These are phyloP conservation scores for Nemopilema nomurai DNA, from an alignment of 30 jellyfish, hydroid and myxozoan species.

Conservation along the genomic window DNA sequence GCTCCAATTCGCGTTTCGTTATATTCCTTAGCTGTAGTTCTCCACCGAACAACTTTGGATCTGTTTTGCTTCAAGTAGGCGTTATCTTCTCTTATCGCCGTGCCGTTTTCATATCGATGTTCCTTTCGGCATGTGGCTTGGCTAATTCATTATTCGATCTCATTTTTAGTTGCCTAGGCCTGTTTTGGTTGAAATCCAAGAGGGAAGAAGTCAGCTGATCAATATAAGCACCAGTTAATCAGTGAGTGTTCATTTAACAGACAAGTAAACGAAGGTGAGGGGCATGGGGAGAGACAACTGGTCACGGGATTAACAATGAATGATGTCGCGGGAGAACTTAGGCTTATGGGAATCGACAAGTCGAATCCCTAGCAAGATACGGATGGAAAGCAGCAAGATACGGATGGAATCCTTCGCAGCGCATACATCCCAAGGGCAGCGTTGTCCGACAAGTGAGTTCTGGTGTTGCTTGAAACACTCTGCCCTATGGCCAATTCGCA, in stretches of 20 bases:
- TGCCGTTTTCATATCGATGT: background rate
- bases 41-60: background rate
- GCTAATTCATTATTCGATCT: background rate
- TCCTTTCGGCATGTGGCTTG: background rate
- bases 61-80: background rate
- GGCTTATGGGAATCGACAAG: too few species aligned
- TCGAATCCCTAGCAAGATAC: too few species aligned
- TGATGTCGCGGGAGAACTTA: background rate
- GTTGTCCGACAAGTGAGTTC: too few species aligned
- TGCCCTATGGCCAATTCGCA: too few species aligned
- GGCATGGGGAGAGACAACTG: conserved; percentile 26
- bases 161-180: background rate
- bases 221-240: conserved; percentile 61
- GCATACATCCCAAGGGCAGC: too few species aligned
- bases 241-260: conserved; percentile 44
- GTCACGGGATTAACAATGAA: background rate
- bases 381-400: too few species aligned
- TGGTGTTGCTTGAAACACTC: too few species aligned
- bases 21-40: background rate
- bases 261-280: conserved; percentile 9
- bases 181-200: background rate
- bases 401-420: too few species aligned
- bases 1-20: background rate
- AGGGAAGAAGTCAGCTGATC: background rate
- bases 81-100: background rate